These are phyloP conservation scores for Pseudonaja textilis DNA, from an alignment of 2,113 vertebrate species.

Conservation along the genomic window DNA sequence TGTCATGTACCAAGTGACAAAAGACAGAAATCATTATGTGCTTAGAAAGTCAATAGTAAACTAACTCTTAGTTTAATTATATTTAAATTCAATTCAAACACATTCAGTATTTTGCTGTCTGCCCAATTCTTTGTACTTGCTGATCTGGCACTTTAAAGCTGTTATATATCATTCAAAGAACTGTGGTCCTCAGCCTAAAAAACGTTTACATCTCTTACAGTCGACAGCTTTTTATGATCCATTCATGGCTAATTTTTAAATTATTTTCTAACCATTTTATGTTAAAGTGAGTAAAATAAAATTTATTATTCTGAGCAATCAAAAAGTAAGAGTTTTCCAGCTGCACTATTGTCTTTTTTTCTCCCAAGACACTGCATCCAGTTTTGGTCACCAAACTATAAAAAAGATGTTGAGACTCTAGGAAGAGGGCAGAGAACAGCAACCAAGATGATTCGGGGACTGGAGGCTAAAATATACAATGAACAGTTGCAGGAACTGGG, in stretches of 20 bases:
- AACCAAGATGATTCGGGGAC: too few relatives aligned
- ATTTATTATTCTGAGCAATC: not conserved
- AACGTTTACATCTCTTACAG: not conserved
- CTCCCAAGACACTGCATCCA: not conserved
- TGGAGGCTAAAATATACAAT: too few relatives aligned
- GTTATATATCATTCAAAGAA: not conserved
- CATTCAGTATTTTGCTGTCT: not conserved
- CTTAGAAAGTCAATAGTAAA: not conserved
- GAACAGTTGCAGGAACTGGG: too few relatives aligned
- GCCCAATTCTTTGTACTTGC: not conserved
- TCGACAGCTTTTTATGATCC: not conserved
- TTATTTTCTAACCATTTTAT: not conserved
- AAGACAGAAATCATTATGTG: not conserved
- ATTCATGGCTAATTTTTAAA: not conserved
- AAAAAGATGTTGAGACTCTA: too few relatives aligned
- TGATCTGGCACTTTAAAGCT: not conserved
- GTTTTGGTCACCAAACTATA: too few relatives aligned
- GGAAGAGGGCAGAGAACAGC: too few relatives aligned
- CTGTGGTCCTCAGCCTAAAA: not conserved
- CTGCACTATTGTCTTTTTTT: not conserved
- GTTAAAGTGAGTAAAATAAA: not conserved
- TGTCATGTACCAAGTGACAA: not conserved
- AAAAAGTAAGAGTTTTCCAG: not conserved
- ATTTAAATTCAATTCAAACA: not conserved
- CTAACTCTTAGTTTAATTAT: not conserved